phyloP scores from a whole-genome alignment of 1,140 invertebrate species.

The Trichonephila clavata region DNA sequence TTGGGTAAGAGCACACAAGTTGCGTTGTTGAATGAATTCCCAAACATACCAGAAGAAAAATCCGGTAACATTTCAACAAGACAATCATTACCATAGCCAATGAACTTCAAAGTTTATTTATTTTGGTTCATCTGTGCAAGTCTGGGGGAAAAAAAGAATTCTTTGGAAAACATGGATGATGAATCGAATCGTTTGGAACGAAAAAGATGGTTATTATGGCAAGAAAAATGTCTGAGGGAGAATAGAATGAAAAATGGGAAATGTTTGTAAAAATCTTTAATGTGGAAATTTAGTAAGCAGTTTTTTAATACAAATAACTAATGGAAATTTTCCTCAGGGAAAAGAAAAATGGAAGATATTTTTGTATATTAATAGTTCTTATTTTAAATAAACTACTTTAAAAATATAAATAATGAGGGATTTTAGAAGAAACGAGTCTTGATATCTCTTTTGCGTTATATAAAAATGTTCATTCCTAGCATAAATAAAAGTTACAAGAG shows the following conservation, averaged over 20 bases:
- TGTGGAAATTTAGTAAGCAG: too few relatives aligned
- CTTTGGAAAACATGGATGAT: neutral
- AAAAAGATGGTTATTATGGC: neutral
- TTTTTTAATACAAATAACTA: too few relatives aligned
- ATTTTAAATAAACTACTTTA: too few relatives aligned
- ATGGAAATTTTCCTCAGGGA: too few relatives aligned
- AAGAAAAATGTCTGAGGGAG: neutral
- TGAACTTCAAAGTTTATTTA: neutral
- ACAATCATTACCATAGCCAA: neutral
- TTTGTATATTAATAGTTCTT: too few relatives aligned
- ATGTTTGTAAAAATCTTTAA: neutral
- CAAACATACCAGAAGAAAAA: neutral
- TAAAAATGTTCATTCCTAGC: too few relatives aligned
- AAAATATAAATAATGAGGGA: too few relatives aligned
- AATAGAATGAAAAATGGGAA: neutral
- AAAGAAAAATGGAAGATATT: too few relatives aligned
- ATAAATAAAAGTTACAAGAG: too few relatives aligned
- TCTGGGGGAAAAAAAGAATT: neutral
- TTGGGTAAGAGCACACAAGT: neutral
- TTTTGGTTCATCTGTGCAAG: neutral
- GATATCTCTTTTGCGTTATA: too few relatives aligned
- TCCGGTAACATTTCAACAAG: neutral
- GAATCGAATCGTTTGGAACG: neutral
- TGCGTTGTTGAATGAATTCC: neutral
- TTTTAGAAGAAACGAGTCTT: too few relatives aligned